These are phyloP conservation scores for Eucriotettix oculatus DNA, from an alignment of 2,888 invertebrate genomes.

Conservation along the genomic window DNA sequence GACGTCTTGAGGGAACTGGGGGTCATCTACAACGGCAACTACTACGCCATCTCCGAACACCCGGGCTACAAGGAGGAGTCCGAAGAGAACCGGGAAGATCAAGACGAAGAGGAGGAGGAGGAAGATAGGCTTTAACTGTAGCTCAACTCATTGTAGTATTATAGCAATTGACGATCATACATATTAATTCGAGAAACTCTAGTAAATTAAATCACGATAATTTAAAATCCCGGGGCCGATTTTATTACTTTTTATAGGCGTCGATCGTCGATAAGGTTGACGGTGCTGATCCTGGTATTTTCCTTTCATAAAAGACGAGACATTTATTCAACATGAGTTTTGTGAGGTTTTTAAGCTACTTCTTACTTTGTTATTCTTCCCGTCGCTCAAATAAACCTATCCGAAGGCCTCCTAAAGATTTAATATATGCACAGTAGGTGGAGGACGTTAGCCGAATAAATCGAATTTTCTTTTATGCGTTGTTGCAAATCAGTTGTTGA, in stretches of 20 bases:
- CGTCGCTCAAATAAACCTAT: no score
- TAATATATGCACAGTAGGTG: no score
- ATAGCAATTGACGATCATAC: slow-evolving; percentile 11
- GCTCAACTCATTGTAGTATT: neutral
- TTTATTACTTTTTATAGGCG: neutral
- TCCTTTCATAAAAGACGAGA: neutral
- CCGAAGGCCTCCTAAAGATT: no score
- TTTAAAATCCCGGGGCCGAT: neutral
- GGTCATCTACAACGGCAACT: slow-evolving; percentile 88
- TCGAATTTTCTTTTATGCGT: no score
- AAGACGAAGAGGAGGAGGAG: slow-evolving; percentile 66
- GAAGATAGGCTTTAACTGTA: slow-evolving; percentile 37
- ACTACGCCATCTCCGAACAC: slow-evolving; percentile 88
- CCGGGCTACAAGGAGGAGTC: slow-evolving; percentile 84
- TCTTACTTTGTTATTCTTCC: no score
- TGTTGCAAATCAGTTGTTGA: no score
- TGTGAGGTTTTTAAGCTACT: no score
- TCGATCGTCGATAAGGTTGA: slow-evolving; percentile 3
- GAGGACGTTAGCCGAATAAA: no score
- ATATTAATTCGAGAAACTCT: neutral
- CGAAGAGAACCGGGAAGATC: slow-evolving; percentile 61
- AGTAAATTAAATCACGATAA: neutral
- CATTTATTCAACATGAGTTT: no score
- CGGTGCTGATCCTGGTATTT: slow-evolving; percentile 5
- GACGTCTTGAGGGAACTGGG: slow-evolving; percentile 81